Evolutionary conservation across 2,113 vertebrate species (phyloP).

Genomic region (Ophiodon elongatus): DNA sequence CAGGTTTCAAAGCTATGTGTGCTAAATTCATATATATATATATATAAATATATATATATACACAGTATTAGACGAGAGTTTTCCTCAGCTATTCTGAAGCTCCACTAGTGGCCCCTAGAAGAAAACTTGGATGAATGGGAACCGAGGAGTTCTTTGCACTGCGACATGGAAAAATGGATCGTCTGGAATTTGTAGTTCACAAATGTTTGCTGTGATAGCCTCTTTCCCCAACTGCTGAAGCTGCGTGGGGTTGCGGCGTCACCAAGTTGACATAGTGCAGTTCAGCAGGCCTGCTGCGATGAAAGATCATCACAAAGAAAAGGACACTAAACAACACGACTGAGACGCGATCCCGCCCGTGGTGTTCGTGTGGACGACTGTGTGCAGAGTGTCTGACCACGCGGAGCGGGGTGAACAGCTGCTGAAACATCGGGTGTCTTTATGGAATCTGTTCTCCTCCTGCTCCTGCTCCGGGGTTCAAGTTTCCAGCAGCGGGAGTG

Average conservation of each 20-base stretch:
- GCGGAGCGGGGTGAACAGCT: not conserved
- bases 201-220: not conserved
- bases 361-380: not conserved
- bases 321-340: not conserved
- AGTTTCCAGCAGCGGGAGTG: slow-evolving; percentile 26
- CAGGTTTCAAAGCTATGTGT: too few relatives aligned
- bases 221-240: not conserved
- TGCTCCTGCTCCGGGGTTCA: not conserved
- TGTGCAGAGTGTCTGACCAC: not conserved
- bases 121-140: not conserved
- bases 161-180: not conserved
- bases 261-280: too few relatives aligned
- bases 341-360: not conserved
- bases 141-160: not conserved
- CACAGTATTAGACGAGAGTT: not conserved
- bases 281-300: not conserved
- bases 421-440: slow-evolving; percentile 10
- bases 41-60: too few relatives aligned
- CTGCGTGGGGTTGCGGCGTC: not conserved
- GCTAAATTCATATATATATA: too few relatives aligned
- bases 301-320: slow-evolving; percentile 1
- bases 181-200: not conserved
- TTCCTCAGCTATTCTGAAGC: not conserved
- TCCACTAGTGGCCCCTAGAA: not conserved
- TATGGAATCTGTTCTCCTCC: slow-evolving; percentile 14